These are phyloP conservation scores for Adelphocoris suturalis DNA, from an alignment of 2,888 invertebrate species.

Conservation along the genomic window DNA sequence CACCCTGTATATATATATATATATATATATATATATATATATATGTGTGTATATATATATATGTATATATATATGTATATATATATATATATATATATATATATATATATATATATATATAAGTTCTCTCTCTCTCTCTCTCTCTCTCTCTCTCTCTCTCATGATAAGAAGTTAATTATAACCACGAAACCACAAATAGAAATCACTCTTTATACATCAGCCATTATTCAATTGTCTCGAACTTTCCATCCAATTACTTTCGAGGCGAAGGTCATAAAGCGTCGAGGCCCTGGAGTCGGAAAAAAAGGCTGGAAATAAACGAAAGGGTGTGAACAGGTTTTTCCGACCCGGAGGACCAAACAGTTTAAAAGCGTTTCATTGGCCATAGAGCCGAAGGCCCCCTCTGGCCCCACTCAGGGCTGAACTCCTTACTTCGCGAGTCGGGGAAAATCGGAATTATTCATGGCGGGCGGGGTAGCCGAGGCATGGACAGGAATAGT, in stretches of 20 bases:
- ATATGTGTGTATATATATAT: too few species aligned
- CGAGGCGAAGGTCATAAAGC: not conserved
- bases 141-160: too few species aligned
- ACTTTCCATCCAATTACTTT: not conserved
- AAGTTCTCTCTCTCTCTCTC: too few species aligned
- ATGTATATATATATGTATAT: too few species aligned
- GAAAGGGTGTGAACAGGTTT: slow-evolving; percentile 28
- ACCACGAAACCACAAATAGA: too few species aligned
- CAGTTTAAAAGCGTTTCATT: slow-evolving; percentile 27
- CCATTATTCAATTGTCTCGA: too few species aligned
- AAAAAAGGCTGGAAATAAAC: not conserved
- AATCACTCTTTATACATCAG: too few species aligned
- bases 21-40: too few species aligned
- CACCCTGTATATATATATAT: too few species aligned
- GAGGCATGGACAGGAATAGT: slow-evolving; percentile 44
- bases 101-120: too few species aligned
- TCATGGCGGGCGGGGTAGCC: slow-evolving; percentile 19
- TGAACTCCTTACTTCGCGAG: not conserved
- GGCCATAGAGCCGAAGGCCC: not conserved
- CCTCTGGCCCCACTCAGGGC: not conserved
- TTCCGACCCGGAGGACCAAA: not conserved
- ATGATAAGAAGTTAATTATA: too few species aligned
- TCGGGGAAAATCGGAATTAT: slow-evolving; percentile 41
- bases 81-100: too few species aligned
- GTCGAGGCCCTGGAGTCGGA: not conserved